Evolutionary conservation across 2,113 vertebrate species (phyloP), one percentile per base, ranked within the genome.

Genomic region (Arvicanthis niloticus): DNA sequence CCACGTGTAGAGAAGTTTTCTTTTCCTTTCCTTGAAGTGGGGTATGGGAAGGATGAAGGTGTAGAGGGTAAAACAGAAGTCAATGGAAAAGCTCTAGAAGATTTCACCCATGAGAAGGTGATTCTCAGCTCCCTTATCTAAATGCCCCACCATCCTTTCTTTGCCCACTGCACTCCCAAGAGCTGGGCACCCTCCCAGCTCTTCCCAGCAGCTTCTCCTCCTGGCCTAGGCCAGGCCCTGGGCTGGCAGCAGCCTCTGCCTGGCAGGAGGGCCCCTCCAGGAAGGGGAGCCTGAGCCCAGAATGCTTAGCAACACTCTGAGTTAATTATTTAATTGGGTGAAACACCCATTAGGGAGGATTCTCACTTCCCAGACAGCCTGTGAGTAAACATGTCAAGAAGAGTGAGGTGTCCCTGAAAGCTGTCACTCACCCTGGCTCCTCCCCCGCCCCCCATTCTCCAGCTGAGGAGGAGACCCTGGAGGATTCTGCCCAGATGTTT

Each of bases 271-370:
- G 42, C 29, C 29, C 60, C 84, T 67, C 62, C 29, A 34, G 84
- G 84, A 87, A 37, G 84, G 62, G 96, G 77, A 94, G 90, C 85
- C 93, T 95, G 76, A 91, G 51, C 94, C 16, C 13, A 92, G 91
- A 89, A 96, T 87, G 96, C 97, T 91, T 92, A 97, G 97, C 91
- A 97, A 97, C 95, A 97, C 96, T 96, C 90, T 31, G 93, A 95
- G 96, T 97, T 98, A 95, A 97, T 98, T 97, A 97, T 98, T 98
- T 97, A 97, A 98, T 97, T 97, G 97, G 97, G 97, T 95, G 95
- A 98, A 97, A 97, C 96, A 97, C 92, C 96, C 96, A 97, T 98
- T 97, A 98, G 91, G 92, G 96, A 97, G 97, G 96, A 97, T 98
- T 98, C 97, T 96, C 98, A 97, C 97, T 97, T 97, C 68, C 77